Conservation (phyloP, 2,888 invertebrate genomes). For the Dorcus parallelipipedus region DNA sequence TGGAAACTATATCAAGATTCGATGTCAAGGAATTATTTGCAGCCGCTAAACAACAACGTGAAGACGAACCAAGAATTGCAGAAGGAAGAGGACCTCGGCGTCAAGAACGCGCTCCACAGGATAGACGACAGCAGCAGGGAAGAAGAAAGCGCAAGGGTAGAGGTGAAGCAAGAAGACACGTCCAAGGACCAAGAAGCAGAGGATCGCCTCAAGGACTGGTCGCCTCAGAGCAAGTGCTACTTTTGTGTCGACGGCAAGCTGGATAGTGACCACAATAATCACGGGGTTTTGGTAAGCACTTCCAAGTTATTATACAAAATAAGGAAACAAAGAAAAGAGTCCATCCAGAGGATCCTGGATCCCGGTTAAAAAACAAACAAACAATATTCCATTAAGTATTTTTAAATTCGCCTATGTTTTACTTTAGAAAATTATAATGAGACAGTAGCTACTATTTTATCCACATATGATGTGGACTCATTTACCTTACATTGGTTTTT, state of each 20-base stretch:
- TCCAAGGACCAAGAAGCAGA: constrained; percentile 29
- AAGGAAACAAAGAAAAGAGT: no score
- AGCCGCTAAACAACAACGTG: constrained; percentile 50
- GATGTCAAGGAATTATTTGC: constrained; percentile 50
- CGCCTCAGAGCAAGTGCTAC: constrained; percentile 75
- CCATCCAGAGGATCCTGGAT: no score
- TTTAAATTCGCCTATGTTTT: no score
- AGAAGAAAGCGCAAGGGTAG: constrained; percentile 1
- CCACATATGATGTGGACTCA: no score
- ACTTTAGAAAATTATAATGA: no score
- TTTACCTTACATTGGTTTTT: no score
- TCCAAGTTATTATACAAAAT: no score
- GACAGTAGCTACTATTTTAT: no score
- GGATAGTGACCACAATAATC: constrained; percentile 54
- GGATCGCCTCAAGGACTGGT: constrained; percentile 63
- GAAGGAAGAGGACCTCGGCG: constrained; percentile 30
- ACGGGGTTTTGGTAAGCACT: constrained; percentile 55
- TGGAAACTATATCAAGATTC: constrained; percentile 90
- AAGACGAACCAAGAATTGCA: constrained; percentile 37
- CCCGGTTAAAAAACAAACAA: no score
- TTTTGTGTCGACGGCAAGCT: constrained; percentile 77
- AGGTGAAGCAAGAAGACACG: constrained; percentile 22
- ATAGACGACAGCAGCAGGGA: constrained; percentile 42
- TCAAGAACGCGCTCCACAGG: constrained; percentile 19
- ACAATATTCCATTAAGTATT: no score